A percentile compares a stretch with the other conserved stretches of the same genome.
phyloP scores from a whole-genome alignment of 2,113 vertebrate genomes.

The Pseudonaja textilis region DNA sequence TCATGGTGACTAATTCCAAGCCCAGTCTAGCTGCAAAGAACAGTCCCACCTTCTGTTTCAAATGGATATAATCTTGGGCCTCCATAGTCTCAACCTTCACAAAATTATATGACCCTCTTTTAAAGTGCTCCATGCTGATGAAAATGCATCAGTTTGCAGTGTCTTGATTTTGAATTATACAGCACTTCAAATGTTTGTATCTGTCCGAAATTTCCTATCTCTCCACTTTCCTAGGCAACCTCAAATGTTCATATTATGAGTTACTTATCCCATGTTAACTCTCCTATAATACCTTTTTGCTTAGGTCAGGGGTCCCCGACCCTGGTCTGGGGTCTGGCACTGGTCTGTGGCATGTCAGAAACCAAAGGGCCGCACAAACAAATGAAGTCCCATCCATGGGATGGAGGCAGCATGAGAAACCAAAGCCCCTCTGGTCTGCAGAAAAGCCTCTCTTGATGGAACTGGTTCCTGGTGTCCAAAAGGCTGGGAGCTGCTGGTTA shows the following conservation, averaged over 20 bases:
- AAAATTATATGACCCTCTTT: background rate
- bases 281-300: background rate
- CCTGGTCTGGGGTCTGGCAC: too few species aligned
- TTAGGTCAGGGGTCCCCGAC: too few species aligned
- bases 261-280: background rate
- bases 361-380: too few species aligned
- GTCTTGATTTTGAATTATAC: background rate
- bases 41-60: background rate
- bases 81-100: background rate
- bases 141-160: background rate
- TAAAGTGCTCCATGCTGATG: background rate
- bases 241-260: background rate
- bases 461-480: too few species aligned
- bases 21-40: background rate
- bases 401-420: too few species aligned
- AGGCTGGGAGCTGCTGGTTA: too few species aligned
- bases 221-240: background rate
- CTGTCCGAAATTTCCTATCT: background rate
- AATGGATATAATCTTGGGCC: background rate
- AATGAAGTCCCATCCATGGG: too few species aligned
- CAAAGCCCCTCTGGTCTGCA: rapidly evolving
- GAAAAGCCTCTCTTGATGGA: too few species aligned
- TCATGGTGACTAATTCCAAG: background rate
- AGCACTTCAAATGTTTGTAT: background rate
- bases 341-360: too few species aligned